Percentiles rank a stretch among this genome's conserved stretches.
Conservation (phyloP, 2,797 vertebrate species). For the Diplodus puntazzo region DNA sequence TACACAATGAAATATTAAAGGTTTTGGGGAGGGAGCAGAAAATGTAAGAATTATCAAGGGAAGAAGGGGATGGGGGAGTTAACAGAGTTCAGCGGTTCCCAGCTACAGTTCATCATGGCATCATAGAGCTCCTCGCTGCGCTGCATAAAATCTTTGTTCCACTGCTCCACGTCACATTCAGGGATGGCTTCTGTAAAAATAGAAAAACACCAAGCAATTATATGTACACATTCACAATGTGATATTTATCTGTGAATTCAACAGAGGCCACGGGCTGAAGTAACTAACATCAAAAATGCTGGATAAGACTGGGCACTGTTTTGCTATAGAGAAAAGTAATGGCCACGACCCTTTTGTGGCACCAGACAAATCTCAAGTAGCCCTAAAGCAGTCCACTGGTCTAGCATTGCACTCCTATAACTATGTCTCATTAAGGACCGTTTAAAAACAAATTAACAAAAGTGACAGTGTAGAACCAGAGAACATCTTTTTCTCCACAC, state of each 20-base stretch:
- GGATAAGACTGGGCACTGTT: not conserved
- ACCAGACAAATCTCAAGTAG: too few relatives aligned
- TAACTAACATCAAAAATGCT: not conserved
- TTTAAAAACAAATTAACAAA: too few relatives aligned
- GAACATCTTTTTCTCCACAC: too few relatives aligned
- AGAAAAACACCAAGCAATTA: not conserved
- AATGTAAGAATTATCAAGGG: conserved; percentile 65
- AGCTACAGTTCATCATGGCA: conserved; percentile 92
- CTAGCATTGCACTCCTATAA: too few relatives aligned
- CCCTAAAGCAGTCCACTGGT: too few relatives aligned
- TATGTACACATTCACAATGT: not conserved
- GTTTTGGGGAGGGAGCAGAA: not conserved
- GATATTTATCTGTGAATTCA: not conserved
- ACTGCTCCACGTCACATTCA: conserved; percentile 88
- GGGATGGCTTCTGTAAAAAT: conserved; percentile 87
- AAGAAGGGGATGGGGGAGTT: conserved; percentile 85
- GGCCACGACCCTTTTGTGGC: not conserved
- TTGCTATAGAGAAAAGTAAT: not conserved
- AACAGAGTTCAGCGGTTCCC: conserved; percentile 92
- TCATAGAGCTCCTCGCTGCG: conserved; percentile 94
- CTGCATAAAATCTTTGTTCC: conserved; percentile 93
- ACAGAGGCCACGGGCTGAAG: not conserved
- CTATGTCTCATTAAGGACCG: too few relatives aligned
- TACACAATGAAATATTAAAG: conserved; percentile 18
- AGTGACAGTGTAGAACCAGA: too few relatives aligned